Evolutionary conservation across 2,113 vertebrate species (phyloP).

Genomic region (Hippoglossus stenolepis): DNA sequence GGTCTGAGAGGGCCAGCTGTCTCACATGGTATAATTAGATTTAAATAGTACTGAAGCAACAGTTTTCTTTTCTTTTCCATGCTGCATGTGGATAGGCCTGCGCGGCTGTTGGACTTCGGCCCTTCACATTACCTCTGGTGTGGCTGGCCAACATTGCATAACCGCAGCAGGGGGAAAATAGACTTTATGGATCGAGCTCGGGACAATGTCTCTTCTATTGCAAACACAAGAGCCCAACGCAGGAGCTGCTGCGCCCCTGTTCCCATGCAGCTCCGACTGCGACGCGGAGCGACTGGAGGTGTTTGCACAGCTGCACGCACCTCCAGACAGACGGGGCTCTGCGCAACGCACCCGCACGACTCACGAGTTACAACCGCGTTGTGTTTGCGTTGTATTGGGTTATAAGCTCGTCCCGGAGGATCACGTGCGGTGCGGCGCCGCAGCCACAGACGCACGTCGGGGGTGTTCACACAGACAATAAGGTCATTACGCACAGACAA

Average conservation of each 20-base stretch:
- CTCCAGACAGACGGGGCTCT: not conserved
- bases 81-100: not conserved
- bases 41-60: conserved; percentile 42
- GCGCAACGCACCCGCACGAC: not conserved
- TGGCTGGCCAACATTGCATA: conserved; percentile 34
- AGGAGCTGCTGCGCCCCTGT: not conserved
- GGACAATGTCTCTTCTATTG: conserved; percentile 30
- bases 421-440: too few relatives aligned
- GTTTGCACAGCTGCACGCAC: conserved; percentile 44
- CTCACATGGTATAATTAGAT: conserved; percentile 47
- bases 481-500: not conserved
- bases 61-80: conserved; percentile 36
- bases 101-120: conserved; percentile 25
- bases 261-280: not conserved
- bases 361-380: not conserved
- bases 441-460: not conserved
- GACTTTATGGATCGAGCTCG: conserved; percentile 26
- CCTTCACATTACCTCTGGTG: conserved; percentile 40
- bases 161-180: conserved; percentile 48
- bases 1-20: conserved; percentile 24
- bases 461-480: not conserved
- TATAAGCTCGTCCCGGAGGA: too few relatives aligned
- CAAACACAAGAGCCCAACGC: conserved; percentile 1
- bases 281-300: not conserved
- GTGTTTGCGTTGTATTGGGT: too few relatives aligned